A percentile compares a stretch with the other conserved stretches of the same genome.
Conservation (phyloP, 2,888 invertebrate genomes). For the Gari tellinella region DNA sequence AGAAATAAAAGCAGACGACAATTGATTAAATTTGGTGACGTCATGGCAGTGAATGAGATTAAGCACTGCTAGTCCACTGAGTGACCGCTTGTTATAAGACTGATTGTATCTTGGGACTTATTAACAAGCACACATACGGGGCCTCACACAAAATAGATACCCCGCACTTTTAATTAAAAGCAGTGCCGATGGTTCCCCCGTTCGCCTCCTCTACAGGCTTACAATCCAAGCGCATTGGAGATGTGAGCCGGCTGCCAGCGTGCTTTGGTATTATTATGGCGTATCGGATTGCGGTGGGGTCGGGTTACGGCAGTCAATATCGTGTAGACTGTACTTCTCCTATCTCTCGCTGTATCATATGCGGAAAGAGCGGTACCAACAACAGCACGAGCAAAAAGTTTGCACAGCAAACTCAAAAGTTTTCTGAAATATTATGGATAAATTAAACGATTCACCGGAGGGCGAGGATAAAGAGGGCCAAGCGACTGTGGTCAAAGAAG, state of each 20-base stretch:
- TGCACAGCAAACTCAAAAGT: background rate
- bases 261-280: slow-evolving; percentile 38
- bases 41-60: no score
- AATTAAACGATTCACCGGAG: slow-evolving; percentile 19
- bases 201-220: no score
- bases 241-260: slow-evolving; percentile 21
- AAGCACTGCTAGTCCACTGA: no score
- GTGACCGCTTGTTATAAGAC: no score
- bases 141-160: no score
- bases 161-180: no score
- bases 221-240: background rate
- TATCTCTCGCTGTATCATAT: slow-evolving; percentile 4
- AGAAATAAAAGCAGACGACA: no score
- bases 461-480: slow-evolving; percentile 3
- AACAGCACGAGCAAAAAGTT: slow-evolving; percentile 2
- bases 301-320: slow-evolving; percentile 54
- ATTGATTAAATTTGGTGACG: no score
- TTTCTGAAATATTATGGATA: slow-evolving; percentile 25
- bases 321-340: slow-evolving; percentile 8
- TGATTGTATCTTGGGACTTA: no score
- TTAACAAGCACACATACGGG: no score
- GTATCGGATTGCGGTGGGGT: slow-evolving; percentile 45
- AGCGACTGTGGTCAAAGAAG: slow-evolving; percentile 28
- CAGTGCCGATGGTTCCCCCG: no score
- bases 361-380: slow-evolving; percentile 1